Evolutionary conservation across 1,140 invertebrate genomes (phyloP).

Genomic region (Brachionus sp.): DNA sequence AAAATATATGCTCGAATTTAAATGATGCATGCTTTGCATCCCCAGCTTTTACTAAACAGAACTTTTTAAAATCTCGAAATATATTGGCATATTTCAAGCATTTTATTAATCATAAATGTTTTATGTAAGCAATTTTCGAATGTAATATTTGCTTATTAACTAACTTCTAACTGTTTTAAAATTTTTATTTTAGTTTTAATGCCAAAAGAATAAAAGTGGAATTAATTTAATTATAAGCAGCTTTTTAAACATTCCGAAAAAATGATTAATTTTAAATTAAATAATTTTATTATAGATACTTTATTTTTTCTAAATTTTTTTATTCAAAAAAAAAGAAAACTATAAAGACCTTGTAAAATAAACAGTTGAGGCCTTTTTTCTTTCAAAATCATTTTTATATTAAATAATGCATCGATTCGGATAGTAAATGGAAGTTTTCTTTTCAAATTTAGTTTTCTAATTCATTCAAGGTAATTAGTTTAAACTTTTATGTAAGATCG

Average conservation of each 20-base stretch:
- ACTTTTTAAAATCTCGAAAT: not conserved
- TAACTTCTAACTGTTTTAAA: not conserved
- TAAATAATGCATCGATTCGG: too few species aligned
- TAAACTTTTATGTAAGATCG: not conserved
- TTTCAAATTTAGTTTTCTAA: not conserved
- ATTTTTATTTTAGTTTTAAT: not conserved
- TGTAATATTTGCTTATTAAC: not conserved
- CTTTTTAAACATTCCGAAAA: not conserved
- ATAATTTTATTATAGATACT: not conserved
- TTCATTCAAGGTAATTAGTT: not conserved
- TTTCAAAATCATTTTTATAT: too few species aligned
- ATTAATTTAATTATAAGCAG: not conserved
- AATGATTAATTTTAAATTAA: not conserved
- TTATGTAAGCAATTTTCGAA: not conserved
- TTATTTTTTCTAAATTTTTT: not conserved
- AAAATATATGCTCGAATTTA: not conserved
- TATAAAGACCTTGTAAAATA: not conserved
- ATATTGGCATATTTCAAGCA: not conserved
- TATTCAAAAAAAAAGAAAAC: not conserved
- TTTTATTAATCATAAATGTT: not conserved
- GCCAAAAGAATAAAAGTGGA: not conserved
- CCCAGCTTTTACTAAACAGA: not conserved
- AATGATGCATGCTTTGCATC: not conserved
- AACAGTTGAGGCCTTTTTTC: not conserved
- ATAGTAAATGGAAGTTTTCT: too few species aligned